Percentiles rank a stretch among this genome's conserved stretches.
Evolutionary conservation across 2,888 invertebrate genomes (phyloP).

Genomic region (Aphodius granarius): DNA sequence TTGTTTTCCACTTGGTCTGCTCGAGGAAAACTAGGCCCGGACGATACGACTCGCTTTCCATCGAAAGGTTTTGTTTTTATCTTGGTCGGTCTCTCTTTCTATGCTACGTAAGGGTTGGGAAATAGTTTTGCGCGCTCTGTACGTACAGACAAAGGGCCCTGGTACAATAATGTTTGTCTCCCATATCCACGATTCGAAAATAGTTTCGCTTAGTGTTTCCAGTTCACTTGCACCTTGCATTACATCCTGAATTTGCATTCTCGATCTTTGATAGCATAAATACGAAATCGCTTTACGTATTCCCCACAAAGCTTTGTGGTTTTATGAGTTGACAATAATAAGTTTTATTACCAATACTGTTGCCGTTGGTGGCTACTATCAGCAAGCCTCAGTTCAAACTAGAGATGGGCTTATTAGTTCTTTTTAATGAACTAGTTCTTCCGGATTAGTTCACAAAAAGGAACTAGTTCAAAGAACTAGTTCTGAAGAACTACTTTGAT

Average conservation of each 20-base stretch:
- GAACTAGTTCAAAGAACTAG: too few species aligned
- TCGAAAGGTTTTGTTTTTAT: neutral
- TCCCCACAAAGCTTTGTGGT: too few species aligned
- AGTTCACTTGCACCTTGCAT: neutral
- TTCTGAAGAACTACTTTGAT: too few species aligned
- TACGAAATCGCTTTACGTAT: neutral
- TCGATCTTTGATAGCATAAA: neutral
- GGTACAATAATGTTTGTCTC: neutral
- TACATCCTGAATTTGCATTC: neutral
- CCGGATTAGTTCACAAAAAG: too few species aligned
- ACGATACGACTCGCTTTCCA: neutral
- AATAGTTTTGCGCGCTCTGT: neutral
- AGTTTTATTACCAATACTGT: too few species aligned
- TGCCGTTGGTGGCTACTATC: too few species aligned
- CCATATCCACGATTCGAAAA: neutral
- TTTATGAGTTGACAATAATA: too few species aligned
- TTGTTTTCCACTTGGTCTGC: neutral
- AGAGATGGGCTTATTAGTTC: too few species aligned
- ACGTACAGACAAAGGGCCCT: neutral
- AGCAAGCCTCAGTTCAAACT: too few species aligned
- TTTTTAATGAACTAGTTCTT: too few species aligned
- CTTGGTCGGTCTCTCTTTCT: neutral
- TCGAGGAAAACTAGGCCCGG: neutral
- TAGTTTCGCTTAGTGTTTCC: neutral
- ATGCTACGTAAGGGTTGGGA: neutral